These are phyloP conservation scores for Xylota segnis DNA, from an alignment of 2,888 invertebrate species.

Conservation along the genomic window DNA sequence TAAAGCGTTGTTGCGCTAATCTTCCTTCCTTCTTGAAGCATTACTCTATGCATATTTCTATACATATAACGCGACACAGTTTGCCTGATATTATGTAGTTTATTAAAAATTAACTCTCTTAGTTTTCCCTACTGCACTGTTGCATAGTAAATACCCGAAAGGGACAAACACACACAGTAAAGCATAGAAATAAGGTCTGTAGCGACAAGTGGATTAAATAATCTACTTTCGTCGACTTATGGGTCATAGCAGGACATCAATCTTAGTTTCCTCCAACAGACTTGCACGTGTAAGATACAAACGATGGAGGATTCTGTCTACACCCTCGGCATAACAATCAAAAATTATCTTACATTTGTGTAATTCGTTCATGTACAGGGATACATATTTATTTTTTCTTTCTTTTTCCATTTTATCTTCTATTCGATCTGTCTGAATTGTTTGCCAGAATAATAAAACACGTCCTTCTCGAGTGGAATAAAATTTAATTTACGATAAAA, in stretches of 20 bases:
- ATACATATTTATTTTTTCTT: not conserved
- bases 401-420: not conserved
- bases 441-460: constrained; percentile 47
- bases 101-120: too few species aligned
- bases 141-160: too few species aligned
- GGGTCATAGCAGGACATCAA: not conserved
- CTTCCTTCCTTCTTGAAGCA: too few species aligned
- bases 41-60: too few species aligned
- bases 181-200: too few species aligned
- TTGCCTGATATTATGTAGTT: too few species aligned
- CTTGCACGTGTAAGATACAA: not conserved
- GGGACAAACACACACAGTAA: too few species aligned
- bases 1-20: too few species aligned
- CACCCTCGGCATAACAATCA: constrained; percentile 25
- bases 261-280: not conserved
- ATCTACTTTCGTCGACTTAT: not conserved
- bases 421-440: not conserved
- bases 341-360: constrained; percentile 44
- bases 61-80: too few species aligned
- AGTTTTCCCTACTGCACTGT: too few species aligned
- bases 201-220: not conserved
- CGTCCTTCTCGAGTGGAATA: constrained; percentile 31
- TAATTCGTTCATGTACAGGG: constrained; percentile 17
- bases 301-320: not conserved
- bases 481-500: constrained; percentile 59